Percentiles rank a stretch among this genome's conserved stretches.
Conservation (phyloP, 2,113 vertebrate species). For the Cynoglossus semilaevis region DNA sequence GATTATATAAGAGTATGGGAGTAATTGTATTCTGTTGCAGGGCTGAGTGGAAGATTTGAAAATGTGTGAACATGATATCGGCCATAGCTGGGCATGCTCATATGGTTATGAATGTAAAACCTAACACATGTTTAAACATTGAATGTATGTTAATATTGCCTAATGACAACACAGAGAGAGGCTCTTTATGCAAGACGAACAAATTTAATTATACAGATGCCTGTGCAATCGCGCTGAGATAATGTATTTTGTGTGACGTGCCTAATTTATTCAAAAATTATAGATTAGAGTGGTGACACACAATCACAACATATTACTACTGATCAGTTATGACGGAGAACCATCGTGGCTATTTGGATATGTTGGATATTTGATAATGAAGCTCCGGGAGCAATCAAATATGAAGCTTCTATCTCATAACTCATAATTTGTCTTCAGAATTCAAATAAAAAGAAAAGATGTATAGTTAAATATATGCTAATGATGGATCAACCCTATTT, state of each 20-base stretch:
- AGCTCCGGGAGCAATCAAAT: background rate
- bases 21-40: constrained; percentile 71
- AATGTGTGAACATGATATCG: constrained; percentile 29
- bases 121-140: no score
- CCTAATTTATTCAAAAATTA: constrained; percentile 1
- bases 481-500: no score
- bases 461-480: no score
- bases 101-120: no score
- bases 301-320: constrained; percentile 9
- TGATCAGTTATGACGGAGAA: constrained; percentile 16
- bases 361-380: constrained; percentile 1
- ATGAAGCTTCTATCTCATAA: no score
- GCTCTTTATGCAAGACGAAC: constrained; percentile 4
- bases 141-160: no score
- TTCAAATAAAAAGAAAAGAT: no score
- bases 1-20: constrained; percentile 71
- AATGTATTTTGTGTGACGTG: background rate
- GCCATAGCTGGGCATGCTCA: background rate
- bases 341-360: no score
- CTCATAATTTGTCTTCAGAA: no score
- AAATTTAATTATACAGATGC: constrained; percentile 6
- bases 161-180: background rate
- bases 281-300: background rate
- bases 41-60: constrained; percentile 47
- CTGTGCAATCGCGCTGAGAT: background rate